Conservation (phyloP, 1,140 invertebrate species). For the Liolophura sinensis region DNA sequence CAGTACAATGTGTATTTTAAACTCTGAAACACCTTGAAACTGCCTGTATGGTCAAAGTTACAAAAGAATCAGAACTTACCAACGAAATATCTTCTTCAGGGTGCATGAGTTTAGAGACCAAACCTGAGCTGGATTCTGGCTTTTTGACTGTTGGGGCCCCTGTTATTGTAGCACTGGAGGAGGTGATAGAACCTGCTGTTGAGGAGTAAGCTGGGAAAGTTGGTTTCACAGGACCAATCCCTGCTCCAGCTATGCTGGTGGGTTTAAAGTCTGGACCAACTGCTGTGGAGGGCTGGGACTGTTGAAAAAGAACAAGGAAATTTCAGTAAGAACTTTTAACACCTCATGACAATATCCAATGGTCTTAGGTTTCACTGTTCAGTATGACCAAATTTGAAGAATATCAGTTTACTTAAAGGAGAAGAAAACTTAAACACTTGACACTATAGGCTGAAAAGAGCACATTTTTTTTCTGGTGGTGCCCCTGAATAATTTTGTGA, state of each 20-base stretch:
- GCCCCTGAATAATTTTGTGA: too few relatives aligned
- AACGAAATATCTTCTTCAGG: slow-evolving; percentile 90
- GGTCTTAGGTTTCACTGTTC: too few relatives aligned
- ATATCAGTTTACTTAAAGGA: too few relatives aligned
- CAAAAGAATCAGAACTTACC: slow-evolving; percentile 59
- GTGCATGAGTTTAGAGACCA: slow-evolving; percentile 90
- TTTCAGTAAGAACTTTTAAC: background rate
- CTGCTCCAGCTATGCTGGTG: slow-evolving; percentile 39
- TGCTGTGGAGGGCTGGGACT: slow-evolving; percentile 56
- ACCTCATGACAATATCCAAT: too few relatives aligned
- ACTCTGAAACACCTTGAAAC: background rate
- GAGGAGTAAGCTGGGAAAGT: slow-evolving; percentile 64
- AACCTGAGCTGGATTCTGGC: slow-evolving; percentile 75
- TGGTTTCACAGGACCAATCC: slow-evolving; percentile 27
- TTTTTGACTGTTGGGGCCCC: slow-evolving; percentile 63
- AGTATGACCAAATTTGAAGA: background rate
- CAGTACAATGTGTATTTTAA: background rate
- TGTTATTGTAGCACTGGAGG: slow-evolving; percentile 48
- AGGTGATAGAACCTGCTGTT: slow-evolving; percentile 76
- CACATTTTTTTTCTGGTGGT: too few relatives aligned
- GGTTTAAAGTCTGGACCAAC: slow-evolving; percentile 71
- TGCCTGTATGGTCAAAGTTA: background rate
- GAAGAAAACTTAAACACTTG: too few relatives aligned
- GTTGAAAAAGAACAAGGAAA: slow-evolving; percentile 5
- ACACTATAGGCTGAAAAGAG: too few relatives aligned